phyloP scores from a whole-genome alignment of 2,113 vertebrate genomes.

The Eleginops maclovinus region DNA sequence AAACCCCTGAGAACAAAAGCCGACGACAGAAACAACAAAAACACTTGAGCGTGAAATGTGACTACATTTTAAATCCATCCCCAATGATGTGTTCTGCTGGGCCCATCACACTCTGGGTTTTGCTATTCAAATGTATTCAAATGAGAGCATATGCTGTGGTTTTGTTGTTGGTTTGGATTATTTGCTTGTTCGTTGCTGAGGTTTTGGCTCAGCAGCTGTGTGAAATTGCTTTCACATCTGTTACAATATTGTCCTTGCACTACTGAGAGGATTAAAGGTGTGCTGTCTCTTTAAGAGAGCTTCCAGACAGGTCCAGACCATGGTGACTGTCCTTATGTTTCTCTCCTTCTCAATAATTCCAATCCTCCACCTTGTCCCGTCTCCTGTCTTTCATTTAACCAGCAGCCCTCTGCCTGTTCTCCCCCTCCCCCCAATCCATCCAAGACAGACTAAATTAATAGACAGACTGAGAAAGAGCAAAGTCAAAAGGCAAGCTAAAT shows the following conservation, averaged over 20 bases:
- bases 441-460: slow-evolving; percentile 39
- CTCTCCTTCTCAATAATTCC: background rate
- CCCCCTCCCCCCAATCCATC: slow-evolving; percentile 10
- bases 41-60: slow-evolving; percentile 15
- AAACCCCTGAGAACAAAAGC: background rate
- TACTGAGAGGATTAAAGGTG: background rate
- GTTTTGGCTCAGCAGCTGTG: background rate
- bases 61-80: background rate
- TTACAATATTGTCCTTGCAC: background rate
- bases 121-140: slow-evolving; percentile 66
- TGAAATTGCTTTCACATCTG: slow-evolving; percentile 8
- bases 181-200: slow-evolving; percentile 40
- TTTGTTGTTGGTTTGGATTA: slow-evolving; percentile 31
- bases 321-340: background rate
- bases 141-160: slow-evolving; percentile 25
- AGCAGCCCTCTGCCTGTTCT: background rate
- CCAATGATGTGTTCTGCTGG: slow-evolving; percentile 28
- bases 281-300: background rate
- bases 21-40: background rate
- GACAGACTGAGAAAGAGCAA: slow-evolving; percentile 19
- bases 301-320: background rate
- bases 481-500: slow-evolving; percentile 31
- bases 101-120: slow-evolving; percentile 12
- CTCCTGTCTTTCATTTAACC: slow-evolving; percentile 37
- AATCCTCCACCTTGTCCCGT: slow-evolving; percentile 12